Evolutionary conservation across 1,140 invertebrate genomes (phyloP).

Genomic region (Marisa cornuarietis): DNA sequence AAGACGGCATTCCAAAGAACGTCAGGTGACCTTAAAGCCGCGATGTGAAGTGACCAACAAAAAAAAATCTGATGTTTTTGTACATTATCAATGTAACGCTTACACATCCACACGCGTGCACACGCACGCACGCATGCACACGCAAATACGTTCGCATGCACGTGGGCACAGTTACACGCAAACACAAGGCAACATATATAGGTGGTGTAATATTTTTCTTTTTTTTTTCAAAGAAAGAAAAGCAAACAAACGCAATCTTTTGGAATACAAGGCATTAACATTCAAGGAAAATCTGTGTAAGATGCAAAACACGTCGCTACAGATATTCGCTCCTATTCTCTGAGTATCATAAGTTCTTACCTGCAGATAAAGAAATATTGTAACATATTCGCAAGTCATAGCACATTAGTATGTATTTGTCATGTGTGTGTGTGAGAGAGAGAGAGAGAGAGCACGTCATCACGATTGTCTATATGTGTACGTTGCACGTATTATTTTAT

Average conservation of each 20-base stretch:
- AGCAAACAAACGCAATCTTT: background rate
- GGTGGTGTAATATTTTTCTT: background rate
- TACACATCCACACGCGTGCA: background rate
- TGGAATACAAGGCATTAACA: background rate
- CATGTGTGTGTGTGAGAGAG: background rate
- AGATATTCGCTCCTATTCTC: too few species aligned
- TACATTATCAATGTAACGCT: background rate
- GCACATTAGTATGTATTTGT: background rate
- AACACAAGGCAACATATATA: background rate
- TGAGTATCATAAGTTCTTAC: too few species aligned
- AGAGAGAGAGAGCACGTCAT: background rate
- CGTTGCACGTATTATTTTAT: background rate
- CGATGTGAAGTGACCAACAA: too few species aligned
- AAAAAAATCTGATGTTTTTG: too few species aligned
- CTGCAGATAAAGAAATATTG: background rate
- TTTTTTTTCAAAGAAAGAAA: background rate
- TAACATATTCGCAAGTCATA: background rate
- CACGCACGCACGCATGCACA: slow-evolving; percentile 3
- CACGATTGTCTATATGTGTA: background rate
- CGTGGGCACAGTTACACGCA: background rate
- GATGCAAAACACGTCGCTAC: too few species aligned
- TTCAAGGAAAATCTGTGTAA: too few species aligned
- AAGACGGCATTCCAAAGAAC: too few species aligned
- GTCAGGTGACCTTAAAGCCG: too few species aligned
- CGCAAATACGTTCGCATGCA: too few species aligned